Percentiles rank a stretch among this genome's conserved stretches.
Evolutionary conservation across 2,113 vertebrate genomes (phyloP).

Genomic region (Myotis brandtii): DNA sequence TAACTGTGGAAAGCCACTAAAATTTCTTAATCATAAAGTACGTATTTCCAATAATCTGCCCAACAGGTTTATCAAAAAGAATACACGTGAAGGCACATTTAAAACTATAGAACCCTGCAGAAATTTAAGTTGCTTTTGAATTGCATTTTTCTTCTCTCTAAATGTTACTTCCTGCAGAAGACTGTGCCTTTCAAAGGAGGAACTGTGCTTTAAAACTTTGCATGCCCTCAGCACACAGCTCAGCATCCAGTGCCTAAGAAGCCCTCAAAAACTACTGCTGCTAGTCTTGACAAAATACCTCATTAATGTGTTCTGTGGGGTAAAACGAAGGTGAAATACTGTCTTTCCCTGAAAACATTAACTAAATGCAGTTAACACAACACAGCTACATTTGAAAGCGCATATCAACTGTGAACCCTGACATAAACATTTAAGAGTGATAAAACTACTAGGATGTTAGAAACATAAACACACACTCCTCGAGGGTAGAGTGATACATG

Average conservation of each 20-base stretch:
- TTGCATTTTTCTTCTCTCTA: neutral
- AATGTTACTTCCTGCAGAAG: neutral
- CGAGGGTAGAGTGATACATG: neutral
- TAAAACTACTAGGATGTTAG: constrained; percentile 17
- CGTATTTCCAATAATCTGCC: neutral
- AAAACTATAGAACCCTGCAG: neutral
- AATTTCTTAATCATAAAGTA: constrained; percentile 9
- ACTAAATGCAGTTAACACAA: constrained; percentile 20
- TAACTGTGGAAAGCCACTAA: neutral
- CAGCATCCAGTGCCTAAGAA: neutral
- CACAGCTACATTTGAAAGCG: neutral
- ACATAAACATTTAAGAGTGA: constrained; percentile 20
- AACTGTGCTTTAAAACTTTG: neutral
- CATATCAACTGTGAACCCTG: neutral
- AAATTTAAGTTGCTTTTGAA: neutral
- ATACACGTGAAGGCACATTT: neutral
- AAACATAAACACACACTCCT: neutral
- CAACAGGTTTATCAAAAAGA: constrained; percentile 17
- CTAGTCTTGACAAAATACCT: constrained; percentile 26
- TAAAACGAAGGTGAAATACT: constrained; percentile 19
- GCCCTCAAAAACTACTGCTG: neutral
- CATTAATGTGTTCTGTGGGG: neutral
- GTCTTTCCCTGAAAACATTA: constrained; percentile 45
- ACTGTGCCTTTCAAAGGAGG: neutral
- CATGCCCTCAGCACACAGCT: neutral